Evolutionary conservation across 1,140 invertebrate species (phyloP), one percentile per base, ranked within the genome.

Genomic region (Drosophila sp.): DNA sequence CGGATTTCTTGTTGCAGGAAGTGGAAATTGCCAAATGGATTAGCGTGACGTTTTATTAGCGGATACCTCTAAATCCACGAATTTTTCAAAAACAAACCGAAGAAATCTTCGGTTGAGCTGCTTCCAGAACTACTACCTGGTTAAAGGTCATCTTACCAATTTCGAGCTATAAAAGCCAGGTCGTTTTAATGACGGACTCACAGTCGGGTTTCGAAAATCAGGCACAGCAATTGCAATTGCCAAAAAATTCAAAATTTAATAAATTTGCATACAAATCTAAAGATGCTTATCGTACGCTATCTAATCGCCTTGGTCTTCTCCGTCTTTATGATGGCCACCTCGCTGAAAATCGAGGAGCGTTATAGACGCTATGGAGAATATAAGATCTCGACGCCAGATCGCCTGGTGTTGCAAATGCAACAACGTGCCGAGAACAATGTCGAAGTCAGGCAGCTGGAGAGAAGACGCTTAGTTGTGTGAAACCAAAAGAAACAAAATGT

Each of bases 311-410:
- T 87, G 64, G 82, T 87, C 38, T 87, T 87, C 69, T 87, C 82
- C 65, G 41, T 87, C 59, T 87, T 87, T 57, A 76, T 87, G 67
- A 75, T 89, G 83, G 82, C 82, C 69, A 89, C 82, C 36, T 87
- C 82, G 36, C 41, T 87, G 61, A 53, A 51, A 34, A 78, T 87
- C 64, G 78, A 82, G 45, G 48, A 79, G 46, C 82, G 82, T 14
- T 51, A 56, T 7, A 59, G 64, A 7, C 64, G 72, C 1, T 40
- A 56, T 9, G 25, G 29, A 6, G 76, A 77, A 41, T 74, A 71
- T 32, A 87, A 87, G 69, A 87, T 87, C 63, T 87, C 82, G 36
- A 87, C 82, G 6, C 82, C 82, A n/a, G 76, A 87, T 79, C 83
- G 82, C 3, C 27, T 86, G 40, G 82, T 82, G 6, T 41, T 86